Conservation (phyloP, 2,888 invertebrate genomes). For the Neria commutata region DNA sequence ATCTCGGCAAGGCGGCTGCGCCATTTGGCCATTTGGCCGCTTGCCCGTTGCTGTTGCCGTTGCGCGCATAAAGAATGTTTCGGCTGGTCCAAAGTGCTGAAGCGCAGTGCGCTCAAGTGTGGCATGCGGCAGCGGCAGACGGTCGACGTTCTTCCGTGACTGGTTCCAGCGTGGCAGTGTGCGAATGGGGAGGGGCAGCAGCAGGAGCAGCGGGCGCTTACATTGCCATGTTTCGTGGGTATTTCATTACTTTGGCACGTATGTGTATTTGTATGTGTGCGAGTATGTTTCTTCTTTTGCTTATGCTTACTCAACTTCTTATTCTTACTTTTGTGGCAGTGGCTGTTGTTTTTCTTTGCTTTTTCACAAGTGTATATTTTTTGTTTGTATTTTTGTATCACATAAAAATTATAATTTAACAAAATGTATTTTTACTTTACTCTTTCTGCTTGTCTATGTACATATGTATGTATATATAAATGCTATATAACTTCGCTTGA, state of each 20-base stretch:
- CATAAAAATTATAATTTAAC: background rate
- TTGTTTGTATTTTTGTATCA: background rate
- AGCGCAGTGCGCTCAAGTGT: conserved; percentile 45
- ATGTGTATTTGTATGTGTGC: no score
- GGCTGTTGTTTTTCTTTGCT: background rate
- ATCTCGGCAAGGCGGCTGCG: background rate
- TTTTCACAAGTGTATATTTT: background rate
- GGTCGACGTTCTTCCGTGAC: background rate
- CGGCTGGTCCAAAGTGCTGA: conserved; percentile 12
- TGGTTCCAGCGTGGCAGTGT: no score
- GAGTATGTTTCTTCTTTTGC: no score
- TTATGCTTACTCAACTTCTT: no score
- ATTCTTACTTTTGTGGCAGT: background rate
- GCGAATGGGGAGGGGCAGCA: background rate
- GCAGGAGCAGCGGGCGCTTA: background rate
- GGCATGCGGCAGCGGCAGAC: conserved; percentile 24
- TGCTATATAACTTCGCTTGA: background rate
- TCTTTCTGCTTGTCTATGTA: background rate
- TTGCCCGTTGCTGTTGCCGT: background rate
- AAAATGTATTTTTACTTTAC: background rate
- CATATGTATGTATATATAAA: background rate
- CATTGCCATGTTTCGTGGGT: background rate
- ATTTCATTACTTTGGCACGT: no score
- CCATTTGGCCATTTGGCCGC: background rate
- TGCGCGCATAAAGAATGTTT: background rate